Evolutionary conservation across 92 coral and sea anemone genomes (phyloP), one percentile per base, ranked within the genome.

Genomic region (Palythoa grandiflora): DNA sequence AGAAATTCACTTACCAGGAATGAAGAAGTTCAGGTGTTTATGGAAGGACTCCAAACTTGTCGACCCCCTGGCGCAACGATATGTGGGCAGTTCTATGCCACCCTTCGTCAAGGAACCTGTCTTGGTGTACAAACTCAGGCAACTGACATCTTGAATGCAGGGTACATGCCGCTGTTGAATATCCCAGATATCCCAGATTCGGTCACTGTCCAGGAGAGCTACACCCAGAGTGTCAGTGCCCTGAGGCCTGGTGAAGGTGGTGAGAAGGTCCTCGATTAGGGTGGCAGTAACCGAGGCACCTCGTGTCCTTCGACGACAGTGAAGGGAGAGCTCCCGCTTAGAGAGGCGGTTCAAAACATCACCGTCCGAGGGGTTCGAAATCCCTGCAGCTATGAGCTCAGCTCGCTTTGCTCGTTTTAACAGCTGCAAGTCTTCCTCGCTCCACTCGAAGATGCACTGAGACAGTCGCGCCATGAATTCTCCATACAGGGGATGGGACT

Each of bases 41-140:
- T 92, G 94, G 87, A 92, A 89, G 79, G 93, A 89, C 86, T 87
- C 91, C 89, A 92, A 65, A 37, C 89, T 88, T 55, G 92, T 88
- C 19, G 94, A 88, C 4, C 92, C 94, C 73, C 94, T 78, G 7
- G 91, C 92, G 78, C 94, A 91, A 75, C 90, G 68, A 73, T 88
- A 91, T n/a, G 83, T 71, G 2, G 91, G 89, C 65, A 91, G 87
- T 83, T 59, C 88, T 1, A 73, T 40, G 28, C 52, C 68, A 79
- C 89, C 92, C 70, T 89, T 89, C 60, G 70, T 59, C 54, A 68
- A 57, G 14, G 92, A 53, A 38, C 92, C 92, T 3, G 89, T 89
- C 70, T 83, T 89, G 0, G 57, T 86, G 59, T 93, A 90, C 73
- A 93, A 86, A 38, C 86, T 85, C 9, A 93, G 83, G 65, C 84